Conservation (phyloP, 2,113 vertebrate genomes). For the Rhinolophus ferrumequinum region DNA sequence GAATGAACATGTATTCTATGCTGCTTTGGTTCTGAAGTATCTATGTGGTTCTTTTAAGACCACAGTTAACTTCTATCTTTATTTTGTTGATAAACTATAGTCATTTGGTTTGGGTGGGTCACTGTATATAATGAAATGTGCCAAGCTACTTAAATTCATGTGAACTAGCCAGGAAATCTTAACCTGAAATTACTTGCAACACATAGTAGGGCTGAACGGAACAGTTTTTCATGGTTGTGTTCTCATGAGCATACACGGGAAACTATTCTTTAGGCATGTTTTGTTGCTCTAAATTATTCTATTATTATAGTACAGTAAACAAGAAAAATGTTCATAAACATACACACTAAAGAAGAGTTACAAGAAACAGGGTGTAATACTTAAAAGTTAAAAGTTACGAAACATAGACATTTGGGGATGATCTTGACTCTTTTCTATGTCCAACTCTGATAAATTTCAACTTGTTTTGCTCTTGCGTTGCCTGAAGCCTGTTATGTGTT, state of each 20-base stretch:
- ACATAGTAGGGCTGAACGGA: too few species aligned
- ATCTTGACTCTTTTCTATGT: background rate
- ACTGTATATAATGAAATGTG: background rate
- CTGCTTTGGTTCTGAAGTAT: background rate
- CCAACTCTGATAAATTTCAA: background rate
- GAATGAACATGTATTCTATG: background rate
- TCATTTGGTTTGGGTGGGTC: background rate
- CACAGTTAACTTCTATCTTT: background rate
- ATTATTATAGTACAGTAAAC: background rate
- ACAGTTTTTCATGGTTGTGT: background rate
- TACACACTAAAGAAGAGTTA: background rate
- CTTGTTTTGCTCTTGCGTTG: background rate
- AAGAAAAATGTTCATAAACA: background rate
- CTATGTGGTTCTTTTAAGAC: background rate
- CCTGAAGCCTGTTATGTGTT: constrained; percentile 15
- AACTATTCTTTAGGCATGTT: background rate
- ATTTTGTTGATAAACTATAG: background rate
- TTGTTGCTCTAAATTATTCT: background rate
- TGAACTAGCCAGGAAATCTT: background rate
- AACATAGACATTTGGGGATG: background rate
- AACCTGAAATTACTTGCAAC: background rate
- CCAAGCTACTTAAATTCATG: background rate
- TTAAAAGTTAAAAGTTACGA: background rate
- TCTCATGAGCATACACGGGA: background rate
- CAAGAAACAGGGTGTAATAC: background rate